Percentiles rank a stretch among this genome's conserved stretches.
These are phyloP conservation scores for Zaprionus capensis DNA, from an alignment of 1,140 invertebrate species.

Conservation along the genomic window DNA sequence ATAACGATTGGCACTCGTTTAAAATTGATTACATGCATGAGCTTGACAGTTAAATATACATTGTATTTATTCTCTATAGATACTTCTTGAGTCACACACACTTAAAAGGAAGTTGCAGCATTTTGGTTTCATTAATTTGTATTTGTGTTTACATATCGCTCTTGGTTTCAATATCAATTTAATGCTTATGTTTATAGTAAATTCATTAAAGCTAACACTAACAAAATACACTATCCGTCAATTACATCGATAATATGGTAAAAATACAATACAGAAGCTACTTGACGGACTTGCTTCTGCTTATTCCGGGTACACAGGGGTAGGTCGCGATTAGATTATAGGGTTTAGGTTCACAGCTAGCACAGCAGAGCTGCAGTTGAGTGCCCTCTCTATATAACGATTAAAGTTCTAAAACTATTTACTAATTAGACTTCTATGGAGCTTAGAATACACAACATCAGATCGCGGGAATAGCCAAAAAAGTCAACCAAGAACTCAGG, in stretches of 20 bases:
- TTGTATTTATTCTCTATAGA: constrained; percentile 9
- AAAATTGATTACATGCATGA: constrained; percentile 50
- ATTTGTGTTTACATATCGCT: constrained; percentile 46
- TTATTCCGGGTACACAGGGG: neutral
- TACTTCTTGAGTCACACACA: constrained; percentile 11
- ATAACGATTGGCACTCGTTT: constrained; percentile 45
- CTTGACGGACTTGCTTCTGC: neutral
- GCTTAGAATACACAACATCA: constrained; percentile 74
- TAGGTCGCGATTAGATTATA: constrained; percentile 4
- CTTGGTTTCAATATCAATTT: constrained; percentile 73
- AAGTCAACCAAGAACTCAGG: neutral
- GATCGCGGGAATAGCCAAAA: constrained; percentile 18
- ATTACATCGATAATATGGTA: constrained; percentile 12
- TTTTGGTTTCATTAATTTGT: constrained; percentile 61
- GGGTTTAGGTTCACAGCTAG: constrained; percentile 41
- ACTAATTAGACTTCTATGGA: constrained; percentile 67
- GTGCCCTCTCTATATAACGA: constrained; percentile 18
- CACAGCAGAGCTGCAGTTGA: constrained; percentile 43
- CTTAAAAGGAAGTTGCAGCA: constrained; percentile 65
- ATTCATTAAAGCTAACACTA: constrained; percentile 77
- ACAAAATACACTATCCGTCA: constrained; percentile 48
- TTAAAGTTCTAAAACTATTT: constrained; percentile 23
- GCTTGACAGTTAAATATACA: constrained; percentile 30
- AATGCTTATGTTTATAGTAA: constrained; percentile 75
- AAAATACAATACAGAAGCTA: constrained; percentile 29